Evolutionary conservation across 1,140 invertebrate genomes (phyloP).

Genomic region (Metaphire vulgaris): DNA sequence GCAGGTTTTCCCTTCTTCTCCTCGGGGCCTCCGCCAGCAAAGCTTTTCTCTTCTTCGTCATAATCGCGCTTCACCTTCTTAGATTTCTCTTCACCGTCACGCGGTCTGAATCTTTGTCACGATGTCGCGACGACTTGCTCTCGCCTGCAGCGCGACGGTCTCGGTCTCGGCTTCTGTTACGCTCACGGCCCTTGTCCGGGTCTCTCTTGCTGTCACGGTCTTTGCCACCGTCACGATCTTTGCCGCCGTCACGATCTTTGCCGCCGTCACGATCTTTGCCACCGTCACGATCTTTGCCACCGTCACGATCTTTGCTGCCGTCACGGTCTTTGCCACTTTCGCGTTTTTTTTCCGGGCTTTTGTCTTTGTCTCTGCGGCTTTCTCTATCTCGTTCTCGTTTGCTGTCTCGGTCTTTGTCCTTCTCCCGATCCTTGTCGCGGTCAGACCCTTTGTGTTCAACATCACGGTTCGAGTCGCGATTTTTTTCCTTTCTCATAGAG

Average conservation of each 20-base stretch:
- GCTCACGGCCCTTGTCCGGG: conserved; percentile 5
- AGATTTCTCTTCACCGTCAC: conserved; percentile 27
- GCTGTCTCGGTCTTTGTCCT: conserved; percentile 31
- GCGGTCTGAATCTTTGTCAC: background rate
- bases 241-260: background rate
- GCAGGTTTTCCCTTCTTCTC: conserved; percentile 43
- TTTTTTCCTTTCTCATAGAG: conserved; percentile 13
- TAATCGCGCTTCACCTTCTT: conserved; percentile 53
- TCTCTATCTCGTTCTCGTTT: conserved; percentile 26
- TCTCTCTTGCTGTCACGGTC: conserved; percentile 3
- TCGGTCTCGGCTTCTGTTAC: conserved; percentile 5
- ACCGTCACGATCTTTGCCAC: conserved; percentile 35
- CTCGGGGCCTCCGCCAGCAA: background rate
- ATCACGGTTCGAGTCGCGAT: conserved; percentile 5
- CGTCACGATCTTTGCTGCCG: conserved; percentile 33
- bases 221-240: background rate
- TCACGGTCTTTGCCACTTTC: conserved; percentile 30
- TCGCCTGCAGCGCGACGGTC: background rate
- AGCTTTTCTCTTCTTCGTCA: conserved; percentile 50
- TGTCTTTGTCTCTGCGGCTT: conserved; percentile 3
- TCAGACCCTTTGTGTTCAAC: background rate
- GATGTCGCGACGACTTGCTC: background rate
- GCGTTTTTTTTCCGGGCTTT: conserved; percentile 37
- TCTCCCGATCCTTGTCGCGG: conserved; percentile 5
- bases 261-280: conserved; percentile 37